Conservation (phyloP, 35 echinoderm and acorn worm species). For the Heliocidaris erythrogramma region DNA sequence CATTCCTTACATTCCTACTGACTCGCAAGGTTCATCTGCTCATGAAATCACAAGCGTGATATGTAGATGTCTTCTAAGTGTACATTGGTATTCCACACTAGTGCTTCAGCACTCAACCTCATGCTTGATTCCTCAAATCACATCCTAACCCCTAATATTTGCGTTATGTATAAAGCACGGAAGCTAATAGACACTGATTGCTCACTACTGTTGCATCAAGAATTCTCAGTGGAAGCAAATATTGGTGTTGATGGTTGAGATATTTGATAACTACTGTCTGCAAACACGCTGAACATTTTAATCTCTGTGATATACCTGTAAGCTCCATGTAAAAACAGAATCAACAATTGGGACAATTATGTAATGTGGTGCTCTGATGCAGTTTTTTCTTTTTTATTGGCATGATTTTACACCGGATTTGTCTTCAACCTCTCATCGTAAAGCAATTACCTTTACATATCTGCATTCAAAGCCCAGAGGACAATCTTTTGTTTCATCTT, state of each 20-base stretch:
- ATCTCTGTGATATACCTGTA: background rate
- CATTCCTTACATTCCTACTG: background rate
- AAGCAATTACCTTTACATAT: background rate
- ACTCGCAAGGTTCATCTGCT: background rate
- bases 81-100: background rate
- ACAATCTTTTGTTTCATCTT: background rate
- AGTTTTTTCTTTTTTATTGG: background rate
- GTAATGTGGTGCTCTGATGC: background rate
- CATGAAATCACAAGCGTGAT: background rate
- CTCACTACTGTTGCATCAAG: background rate
- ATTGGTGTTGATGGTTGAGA: background rate
- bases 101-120: background rate
- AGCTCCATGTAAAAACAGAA: background rate
- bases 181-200: background rate
- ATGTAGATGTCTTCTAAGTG: background rate
- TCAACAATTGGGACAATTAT: background rate
- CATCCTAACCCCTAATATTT: background rate
- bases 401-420: background rate
- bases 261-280: background rate
- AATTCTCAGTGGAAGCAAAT: background rate
- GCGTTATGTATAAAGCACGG: background rate
- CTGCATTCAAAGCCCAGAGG: background rate
- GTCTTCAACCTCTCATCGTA: too few relatives aligned
- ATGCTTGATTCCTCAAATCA: background rate
- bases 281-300: background rate